Conservation (phyloP, 2,113 vertebrate genomes). For the Ivindomyrus marchei region DNA sequence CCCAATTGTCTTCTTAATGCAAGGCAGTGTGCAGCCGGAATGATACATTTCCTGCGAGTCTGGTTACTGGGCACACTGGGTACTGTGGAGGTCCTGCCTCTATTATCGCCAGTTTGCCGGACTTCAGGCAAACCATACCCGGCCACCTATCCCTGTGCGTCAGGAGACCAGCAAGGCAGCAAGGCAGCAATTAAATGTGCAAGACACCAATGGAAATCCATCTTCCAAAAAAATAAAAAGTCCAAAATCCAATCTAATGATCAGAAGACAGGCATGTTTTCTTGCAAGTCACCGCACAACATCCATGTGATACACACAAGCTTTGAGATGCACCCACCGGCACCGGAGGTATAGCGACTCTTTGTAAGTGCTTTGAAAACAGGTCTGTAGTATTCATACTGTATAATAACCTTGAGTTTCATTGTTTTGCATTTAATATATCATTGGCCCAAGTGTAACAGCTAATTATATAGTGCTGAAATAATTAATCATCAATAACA, state of each 20-base stretch:
- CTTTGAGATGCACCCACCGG: neutral
- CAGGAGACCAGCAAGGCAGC: neutral
- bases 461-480: conserved; percentile 26
- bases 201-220: neutral
- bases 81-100: conserved; percentile 9
- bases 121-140: neutral
- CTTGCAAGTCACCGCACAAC: neutral
- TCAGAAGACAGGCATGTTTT: conserved; percentile 1
- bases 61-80: conserved; percentile 31
- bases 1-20: neutral
- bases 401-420: neutral
- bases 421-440: conserved; percentile 10
- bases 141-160: neutral
- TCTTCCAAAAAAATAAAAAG: conserved; percentile 1
- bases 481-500: neutral
- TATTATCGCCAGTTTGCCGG: neutral
- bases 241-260: neutral
- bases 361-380: neutral
- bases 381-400: neutral
- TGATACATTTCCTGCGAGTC: conserved; percentile 43
- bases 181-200: neutral
- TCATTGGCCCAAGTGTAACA: neutral
- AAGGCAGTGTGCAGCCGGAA: conserved; percentile 29
- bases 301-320: neutral
- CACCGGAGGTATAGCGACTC: neutral